Conservation (phyloP, 2,797 vertebrate species). For the Vireo griseus region DNA sequence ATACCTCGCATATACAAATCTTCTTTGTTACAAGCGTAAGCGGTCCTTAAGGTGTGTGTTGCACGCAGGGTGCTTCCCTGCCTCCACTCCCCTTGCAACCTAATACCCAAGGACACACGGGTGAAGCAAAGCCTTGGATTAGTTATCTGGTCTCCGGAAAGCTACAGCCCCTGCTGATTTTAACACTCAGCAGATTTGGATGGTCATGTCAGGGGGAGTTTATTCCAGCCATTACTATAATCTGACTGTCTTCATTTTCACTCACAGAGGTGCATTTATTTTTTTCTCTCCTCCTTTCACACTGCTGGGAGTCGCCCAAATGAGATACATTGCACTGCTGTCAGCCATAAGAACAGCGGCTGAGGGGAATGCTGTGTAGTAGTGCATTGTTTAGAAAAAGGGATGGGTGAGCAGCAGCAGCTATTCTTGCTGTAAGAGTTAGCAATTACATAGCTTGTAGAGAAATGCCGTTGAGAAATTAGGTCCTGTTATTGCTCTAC, state of each 20-base stretch:
- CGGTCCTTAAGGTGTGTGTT: rapidly evolving
- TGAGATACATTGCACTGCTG: rapidly evolving
- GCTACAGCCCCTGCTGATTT: not conserved
- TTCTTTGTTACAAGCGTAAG: not conserved
- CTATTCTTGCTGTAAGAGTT: not conserved
- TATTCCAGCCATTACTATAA: constrained; percentile 6
- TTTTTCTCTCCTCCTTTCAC: not conserved
- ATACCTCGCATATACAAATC: not conserved
- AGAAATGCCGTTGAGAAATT: not conserved
- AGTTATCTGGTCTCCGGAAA: not conserved
- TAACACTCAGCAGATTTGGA: constrained; percentile 35
- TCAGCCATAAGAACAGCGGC: not conserved
- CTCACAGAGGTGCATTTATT: not conserved
- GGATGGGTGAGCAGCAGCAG: not conserved
- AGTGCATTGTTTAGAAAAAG: not conserved
- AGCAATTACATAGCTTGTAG: not conserved
- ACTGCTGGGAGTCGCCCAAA: not conserved
- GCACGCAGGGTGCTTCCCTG: not conserved
- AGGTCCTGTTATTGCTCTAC: not conserved
- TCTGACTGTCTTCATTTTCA: constrained; percentile 29
- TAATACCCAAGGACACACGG: not conserved
- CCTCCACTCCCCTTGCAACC: not conserved
- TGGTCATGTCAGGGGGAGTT: not conserved
- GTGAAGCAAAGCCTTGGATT: constrained; percentile 47
- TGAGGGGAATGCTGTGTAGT: not conserved